Evolutionary conservation across 2,888 invertebrate genomes (phyloP), one percentile per base, ranked within the genome.

Genomic region (Sylvicola cinctus): DNA sequence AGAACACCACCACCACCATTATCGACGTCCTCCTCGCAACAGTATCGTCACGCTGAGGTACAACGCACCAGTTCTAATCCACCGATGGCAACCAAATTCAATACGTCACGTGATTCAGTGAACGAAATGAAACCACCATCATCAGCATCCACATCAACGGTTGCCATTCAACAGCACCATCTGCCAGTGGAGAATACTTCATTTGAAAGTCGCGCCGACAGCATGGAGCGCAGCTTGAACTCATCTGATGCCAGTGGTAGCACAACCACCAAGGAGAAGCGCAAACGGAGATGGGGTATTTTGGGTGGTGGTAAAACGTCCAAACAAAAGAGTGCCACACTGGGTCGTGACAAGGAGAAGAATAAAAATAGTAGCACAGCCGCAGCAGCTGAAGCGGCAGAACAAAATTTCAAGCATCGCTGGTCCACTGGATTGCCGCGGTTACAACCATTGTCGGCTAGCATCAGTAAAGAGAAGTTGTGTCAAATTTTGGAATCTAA

Each of bases 391-490:
- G 31, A 23, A 11, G 29, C 29, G 14, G 29, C 29, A 38, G 56
- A 57, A 41, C 58, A 63, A 11, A 66, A 67, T 45, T 54, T 62
- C 37, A 64, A 66, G 43, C 68, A 74, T 48, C 55, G 76, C 29
- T 76, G 77, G 76, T 76, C 75, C 2, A 75, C 75, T 1, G 77
- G 73, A 1, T 59, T 73, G 41, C 74, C 74, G 12, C 67, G 73
- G 45, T 62, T 70, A 27, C 72, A 74, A 49, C 77, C 78, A 4
- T 56, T 78, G 37, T 77, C 78, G 16, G 74, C 77, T 1, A 73
- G 73, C 32, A 76, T 76, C 47, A 77, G 76, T 47, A 79, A 78
- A 60, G 80, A 80, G 58, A 74, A 75, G 41, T 68, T 79, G 74
- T 71, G 70, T 49, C 70, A 69, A 54, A 55, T 71, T 40, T 57